A percentile compares a stretch with the other conserved stretches of the same genome.
Evolutionary conservation across 1,140 invertebrate genomes (phyloP).

Genomic region (Temnothorax nylanderi): DNA sequence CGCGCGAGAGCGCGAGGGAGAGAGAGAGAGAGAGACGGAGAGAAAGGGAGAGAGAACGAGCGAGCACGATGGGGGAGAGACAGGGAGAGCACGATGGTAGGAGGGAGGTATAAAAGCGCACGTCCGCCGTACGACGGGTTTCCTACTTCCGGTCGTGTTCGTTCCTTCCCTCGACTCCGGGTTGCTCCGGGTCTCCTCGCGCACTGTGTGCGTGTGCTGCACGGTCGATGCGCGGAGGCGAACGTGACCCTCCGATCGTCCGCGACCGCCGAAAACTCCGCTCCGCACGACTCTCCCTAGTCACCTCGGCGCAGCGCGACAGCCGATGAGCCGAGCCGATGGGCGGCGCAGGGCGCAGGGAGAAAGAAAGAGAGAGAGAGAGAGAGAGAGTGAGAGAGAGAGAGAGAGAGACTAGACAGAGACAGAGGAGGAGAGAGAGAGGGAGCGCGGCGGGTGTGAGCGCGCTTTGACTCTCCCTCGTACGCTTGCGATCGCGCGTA

Average conservation of each 20-base stretch:
- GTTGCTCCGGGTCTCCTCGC: not conserved
- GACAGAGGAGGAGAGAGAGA: not conserved
- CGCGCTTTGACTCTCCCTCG: constrained; percentile 42
- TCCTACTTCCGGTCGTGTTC: constrained; percentile 53
- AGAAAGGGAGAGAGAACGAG: not conserved
- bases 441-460: constrained; percentile 47
- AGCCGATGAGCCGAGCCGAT: constrained; percentile 31
- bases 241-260: not conserved
- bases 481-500: constrained; percentile 28
- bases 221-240: not conserved
- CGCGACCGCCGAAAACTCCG: not conserved
- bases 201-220: not conserved
- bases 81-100: constrained; percentile 46
- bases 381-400: constrained; percentile 24
- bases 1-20: not conserved
- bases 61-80: constrained; percentile 37
- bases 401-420: not conserved
- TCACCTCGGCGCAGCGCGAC: not conserved
- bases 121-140: constrained; percentile 47
- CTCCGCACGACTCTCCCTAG: not conserved
- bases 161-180: not conserved
- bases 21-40: constrained; percentile 2
- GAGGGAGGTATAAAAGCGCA: constrained; percentile 50
- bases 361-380: constrained; percentile 4
- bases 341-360: constrained; percentile 29